Percentiles rank a stretch among this genome's conserved stretches.
These are phyloP conservation scores for Drosophila trichaetosa DNA, from an alignment of 2,888 invertebrate genomes.

Conservation along the genomic window DNA sequence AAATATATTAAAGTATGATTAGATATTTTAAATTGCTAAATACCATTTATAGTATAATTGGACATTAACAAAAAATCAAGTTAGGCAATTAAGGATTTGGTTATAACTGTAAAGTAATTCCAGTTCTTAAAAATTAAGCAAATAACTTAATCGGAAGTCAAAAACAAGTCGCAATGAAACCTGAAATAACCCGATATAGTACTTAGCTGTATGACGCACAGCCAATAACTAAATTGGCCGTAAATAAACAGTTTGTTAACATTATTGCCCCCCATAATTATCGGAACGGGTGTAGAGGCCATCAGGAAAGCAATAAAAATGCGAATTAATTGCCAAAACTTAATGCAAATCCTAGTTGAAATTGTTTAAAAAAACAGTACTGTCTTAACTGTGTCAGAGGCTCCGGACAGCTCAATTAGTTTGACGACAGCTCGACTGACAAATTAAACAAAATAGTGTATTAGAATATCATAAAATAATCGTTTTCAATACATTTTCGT, in stretches of 20 bases:
- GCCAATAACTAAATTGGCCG: constrained; percentile 9
- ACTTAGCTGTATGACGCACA: constrained; percentile 25
- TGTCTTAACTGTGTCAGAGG: constrained; percentile 20
- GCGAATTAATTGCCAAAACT: constrained; percentile 47
- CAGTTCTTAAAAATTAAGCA: background rate
- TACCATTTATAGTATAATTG: background rate
- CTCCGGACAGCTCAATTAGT: constrained; percentile 39
- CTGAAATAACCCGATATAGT: background rate
- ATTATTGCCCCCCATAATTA: constrained; percentile 34
- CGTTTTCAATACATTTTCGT: constrained; percentile 38
- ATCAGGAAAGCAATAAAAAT: constrained; percentile 56
- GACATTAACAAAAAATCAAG: background rate
- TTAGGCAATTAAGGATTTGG: background rate
- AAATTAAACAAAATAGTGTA: constrained; percentile 1
- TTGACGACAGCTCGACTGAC: background rate
- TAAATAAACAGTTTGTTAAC: constrained; percentile 35
- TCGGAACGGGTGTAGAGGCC: constrained; percentile 42
- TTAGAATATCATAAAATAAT: constrained; percentile 23
- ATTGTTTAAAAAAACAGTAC: constrained; percentile 6
- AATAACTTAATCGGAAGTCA: constrained; percentile 5
- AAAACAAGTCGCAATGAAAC: constrained; percentile 2
- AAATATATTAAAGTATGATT: background rate
- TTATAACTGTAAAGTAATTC: background rate
- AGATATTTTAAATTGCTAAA: background rate
- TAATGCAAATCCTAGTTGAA: constrained; percentile 50